These are phyloP conservation scores for Onthophagus sagittarius DNA, from an alignment of 2,888 invertebrate genomes.

Conservation along the genomic window DNA sequence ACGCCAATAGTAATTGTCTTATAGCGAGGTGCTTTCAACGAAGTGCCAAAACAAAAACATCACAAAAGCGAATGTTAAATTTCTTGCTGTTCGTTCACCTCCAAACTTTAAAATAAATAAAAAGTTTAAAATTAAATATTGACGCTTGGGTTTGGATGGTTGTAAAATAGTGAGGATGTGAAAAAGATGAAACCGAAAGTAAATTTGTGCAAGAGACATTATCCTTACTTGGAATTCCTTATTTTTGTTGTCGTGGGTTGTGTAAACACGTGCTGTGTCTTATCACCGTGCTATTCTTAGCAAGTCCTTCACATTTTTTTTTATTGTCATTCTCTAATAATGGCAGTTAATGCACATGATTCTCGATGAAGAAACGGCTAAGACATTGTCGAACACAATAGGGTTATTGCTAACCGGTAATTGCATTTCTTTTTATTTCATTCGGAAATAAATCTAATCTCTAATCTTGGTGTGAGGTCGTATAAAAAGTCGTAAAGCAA, in stretches of 20 bases:
- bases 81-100: slow-evolving; percentile 1
- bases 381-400: not conserved
- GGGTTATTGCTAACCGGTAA: not conserved
- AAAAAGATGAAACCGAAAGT: not conserved
- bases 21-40: not conserved
- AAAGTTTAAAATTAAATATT: slow-evolving; percentile 3
- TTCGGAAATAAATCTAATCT: not conserved
- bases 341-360: not conserved
- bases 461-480: not conserved
- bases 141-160: not conserved
- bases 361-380: not conserved
- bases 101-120: not conserved
- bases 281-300: slow-evolving; percentile 11
- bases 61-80: not conserved
- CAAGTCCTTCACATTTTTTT: not conserved
- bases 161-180: not conserved
- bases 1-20: not conserved
- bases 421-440: not conserved
- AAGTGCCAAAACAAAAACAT: not conserved
- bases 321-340: not conserved
- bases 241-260: not conserved
- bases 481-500: not conserved
- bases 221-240: not conserved
- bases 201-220: slow-evolving; percentile 1
- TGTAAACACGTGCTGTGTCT: not conserved